Evolutionary conservation across 2,113 vertebrate genomes (phyloP), one percentile per base, ranked within the genome.

Genomic region (Lophotis ruficrista): DNA sequence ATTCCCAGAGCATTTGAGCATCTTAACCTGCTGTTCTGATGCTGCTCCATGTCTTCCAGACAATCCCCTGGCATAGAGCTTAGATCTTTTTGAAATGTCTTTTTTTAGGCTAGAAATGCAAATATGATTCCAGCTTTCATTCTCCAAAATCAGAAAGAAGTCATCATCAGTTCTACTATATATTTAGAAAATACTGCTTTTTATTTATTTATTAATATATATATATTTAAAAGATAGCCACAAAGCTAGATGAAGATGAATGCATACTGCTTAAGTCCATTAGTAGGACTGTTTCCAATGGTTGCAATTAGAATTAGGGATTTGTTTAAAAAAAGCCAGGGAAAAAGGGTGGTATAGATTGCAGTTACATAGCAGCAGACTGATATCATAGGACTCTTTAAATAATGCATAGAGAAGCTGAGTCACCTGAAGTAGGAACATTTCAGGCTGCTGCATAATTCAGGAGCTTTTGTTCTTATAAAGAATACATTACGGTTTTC

Each of bases 391-490:
- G 24, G 17, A 64, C 33, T 60, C 28, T 80, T 80, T 93, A 87
- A 95, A 93, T 89, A 90, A 93, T 79, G 41, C 72, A 92, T 61
- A 61, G 53, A 58, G 72, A 68, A 90, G 69, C 76, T 89, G 94
- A 96, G 80, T 94, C 95, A 95, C 87, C 69, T 79, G 83, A 87
- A 83, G 57, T 65, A 85, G 57, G 65, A 91, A 87, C 53, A 61
- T 61, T 89, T 95, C 48, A 68, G 38, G 9, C 48, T 87, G 68
- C 10, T 94, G 53, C 43, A 87, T 95, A 93, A 93, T 93, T 92
- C 50, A 95, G 25, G 28, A 79, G 37, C 22, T 89, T 94, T 96
- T 89, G 53, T 91, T 87, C 65, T n/a, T 69, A 10, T 61, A 57
- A 91, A 79, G 69, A 82, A 69, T 82, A 60, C 28, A 85, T 87